Base-by-base conservation (phyloP, 2,888 invertebrate genomes). In the Ectobius pallidus region DNA sequence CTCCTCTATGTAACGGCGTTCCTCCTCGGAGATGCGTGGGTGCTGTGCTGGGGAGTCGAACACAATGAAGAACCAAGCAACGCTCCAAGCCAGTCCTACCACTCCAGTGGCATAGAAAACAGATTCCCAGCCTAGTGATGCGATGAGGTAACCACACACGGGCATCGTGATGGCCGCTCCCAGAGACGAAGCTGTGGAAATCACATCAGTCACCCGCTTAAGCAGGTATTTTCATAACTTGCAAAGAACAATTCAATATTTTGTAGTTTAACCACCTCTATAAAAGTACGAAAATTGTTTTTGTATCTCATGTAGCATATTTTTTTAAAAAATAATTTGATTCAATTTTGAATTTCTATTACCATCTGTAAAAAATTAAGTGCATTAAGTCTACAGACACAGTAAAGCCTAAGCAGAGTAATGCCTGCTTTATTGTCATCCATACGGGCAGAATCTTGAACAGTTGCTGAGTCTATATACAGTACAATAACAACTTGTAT, bases 161-260 rank as follows among this genome's bases (percentile, higher is more conserved):
- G 96, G 96, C 90, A 96, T 92, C 0, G 95, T 94, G 55, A 96
- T 85, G 7, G 97, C 95, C 30, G 96, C 97, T 20, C 97, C 97
- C 78, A 97, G 86, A 7, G 95, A 93, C 25, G 95, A 94, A 9
- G 96, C 94, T 94, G 82, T 11, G 44, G n/a, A n/a, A n/a, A n/a
- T n/a, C n/a, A n/a, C n/a, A n/a, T n/a, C n/a, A 42, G 22, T n/a
- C n/a, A n/a, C n/a, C n/a, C n/a, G n/a, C n/a, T n/a, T n/a, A n/a
- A n/a, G n/a, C n/a, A 55, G n/a, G 11, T 16, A 11, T n/a, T 55
- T 55, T 55, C n/a, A 55, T n/a, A 16, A 11, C 9, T 55, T 14
- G 14, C 11, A 55, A 55, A 11, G n/a, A 55, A 20, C 6, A 20
- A 14, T 9, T 6, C 18, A 49, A 67, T 67, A 52, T 67, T 67